Base-by-base conservation (phyloP, 2,888 invertebrate species). In the Leptinotarsa rubiginosa region DNA sequence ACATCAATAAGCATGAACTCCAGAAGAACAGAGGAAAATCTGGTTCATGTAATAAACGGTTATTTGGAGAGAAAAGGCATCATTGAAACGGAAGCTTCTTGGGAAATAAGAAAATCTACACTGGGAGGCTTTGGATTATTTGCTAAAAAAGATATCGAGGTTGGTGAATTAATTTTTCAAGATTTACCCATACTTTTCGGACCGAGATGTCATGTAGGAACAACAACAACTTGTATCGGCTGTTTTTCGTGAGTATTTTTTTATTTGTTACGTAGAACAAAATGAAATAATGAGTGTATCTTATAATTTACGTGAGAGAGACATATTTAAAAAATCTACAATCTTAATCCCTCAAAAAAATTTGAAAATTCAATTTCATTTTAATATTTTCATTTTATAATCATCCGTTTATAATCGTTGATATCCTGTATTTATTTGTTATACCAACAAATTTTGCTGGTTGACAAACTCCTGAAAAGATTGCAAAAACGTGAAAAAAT, bases 81-180 rank as follows among this genome's bases (percentile, higher is more conserved):
- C 22, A 54, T 65, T 12, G 12, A 31, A 4, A 78, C 80, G 31
- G 81, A 88, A 81, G 82, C 85, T 59, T 88, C 89, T 82, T 94
- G 94, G 93, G 89, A 85, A 73, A 88, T 95, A 73, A 88, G 85
- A 69, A 87, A 89, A 78, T 94, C 94, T 0, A 82, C 87, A 20
- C 84, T 92, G 10, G 91, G 92, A 64, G 95, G 95, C 10, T 91
- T 94, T 25, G 95, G 95, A 3, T 85, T 95, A 2, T 90, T 95
- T 80, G 93, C 95, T 20, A 90, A 88, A 3, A 89, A 91, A 77
- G 91, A 94, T 83, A 92, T 95, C 59, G 85, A 88, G 73, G 85
- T 89, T 47, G 94, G 94, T 54, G 94, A 95, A 86, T 86, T 93
- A 47, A 90, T 96, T 69, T 94, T 93, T 83, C 89, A 90, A 15